Percentiles rank a stretch among this genome's conserved stretches.
These are phyloP conservation scores for Diacarnus erythraeanus DNA, from an alignment of 37 sponge, comb jelly and placozoan genomes.

Conservation along the genomic window DNA sequence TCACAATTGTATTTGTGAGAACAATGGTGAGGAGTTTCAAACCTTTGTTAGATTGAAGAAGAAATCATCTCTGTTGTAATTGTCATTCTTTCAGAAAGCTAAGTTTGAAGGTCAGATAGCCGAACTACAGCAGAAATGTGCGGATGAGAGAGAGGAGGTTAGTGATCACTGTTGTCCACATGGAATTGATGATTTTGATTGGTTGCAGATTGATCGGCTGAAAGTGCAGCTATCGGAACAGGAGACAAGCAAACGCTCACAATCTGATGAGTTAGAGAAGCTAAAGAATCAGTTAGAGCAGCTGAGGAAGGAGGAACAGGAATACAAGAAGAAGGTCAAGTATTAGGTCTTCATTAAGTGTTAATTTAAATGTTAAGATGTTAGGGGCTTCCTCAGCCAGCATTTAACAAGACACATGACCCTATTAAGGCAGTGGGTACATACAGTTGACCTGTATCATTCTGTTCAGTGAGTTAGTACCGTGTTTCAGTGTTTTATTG, in stretches of 20 bases:
- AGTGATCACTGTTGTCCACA: neutral
- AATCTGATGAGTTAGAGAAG: slow-evolving; percentile 54
- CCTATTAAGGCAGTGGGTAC: too few relatives aligned
- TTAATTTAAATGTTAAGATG: too few relatives aligned
- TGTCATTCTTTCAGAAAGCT: slow-evolving; percentile 24
- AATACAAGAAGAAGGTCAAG: slow-evolving; percentile 44
- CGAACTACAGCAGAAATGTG: slow-evolving; percentile 45
- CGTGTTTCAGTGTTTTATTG: too few relatives aligned
- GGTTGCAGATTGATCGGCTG: slow-evolving; percentile 50
- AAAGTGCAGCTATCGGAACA: slow-evolving; percentile 54
- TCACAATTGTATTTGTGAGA: too few relatives aligned
- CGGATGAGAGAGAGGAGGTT: slow-evolving; percentile 70
- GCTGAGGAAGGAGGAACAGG: slow-evolving; percentile 56
- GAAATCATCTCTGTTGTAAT: too few relatives aligned
- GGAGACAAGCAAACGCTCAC: slow-evolving; percentile 38
- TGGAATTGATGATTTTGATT: neutral
- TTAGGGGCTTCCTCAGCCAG: too few relatives aligned
- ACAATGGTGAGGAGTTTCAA: too few relatives aligned
- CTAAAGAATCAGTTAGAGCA: slow-evolving; percentile 45
- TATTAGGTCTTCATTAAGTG: neutral
- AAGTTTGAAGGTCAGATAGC: slow-evolving; percentile 44
- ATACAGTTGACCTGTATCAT: too few relatives aligned
- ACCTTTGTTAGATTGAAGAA: too few relatives aligned
- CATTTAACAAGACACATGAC: too few relatives aligned
- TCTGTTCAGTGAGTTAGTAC: too few relatives aligned